Evolutionary conservation across 2,888 invertebrate species (phyloP).

Genomic region (Fragum sueziense): DNA sequence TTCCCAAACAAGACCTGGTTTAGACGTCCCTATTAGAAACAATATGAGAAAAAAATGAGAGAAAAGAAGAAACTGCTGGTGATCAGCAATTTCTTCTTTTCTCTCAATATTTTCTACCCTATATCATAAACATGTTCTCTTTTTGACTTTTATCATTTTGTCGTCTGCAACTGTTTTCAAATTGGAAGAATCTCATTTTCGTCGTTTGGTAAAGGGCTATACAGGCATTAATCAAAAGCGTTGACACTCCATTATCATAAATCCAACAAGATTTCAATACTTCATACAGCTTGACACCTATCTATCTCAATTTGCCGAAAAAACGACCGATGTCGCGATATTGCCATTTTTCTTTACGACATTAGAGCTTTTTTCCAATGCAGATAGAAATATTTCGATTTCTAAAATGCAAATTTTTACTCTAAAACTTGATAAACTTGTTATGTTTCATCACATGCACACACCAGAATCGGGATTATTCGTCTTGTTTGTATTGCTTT

Average conservation of each 20-base stretch:
- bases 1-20: too few species aligned
- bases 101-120: not conserved
- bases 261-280: not conserved
- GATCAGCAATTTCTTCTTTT: too few species aligned
- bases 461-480: too few species aligned
- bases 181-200: not conserved
- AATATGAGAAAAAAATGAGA: too few species aligned
- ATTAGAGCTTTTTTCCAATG: too few species aligned
- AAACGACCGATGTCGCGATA: not conserved
- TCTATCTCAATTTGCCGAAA: slow-evolving; percentile 12
- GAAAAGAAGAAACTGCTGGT: too few species aligned
- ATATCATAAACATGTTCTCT: not conserved
- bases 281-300: slow-evolving; percentile 14
- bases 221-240: not conserved
- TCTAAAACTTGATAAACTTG: too few species aligned
- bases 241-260: slow-evolving; percentile 17
- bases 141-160: not conserved
- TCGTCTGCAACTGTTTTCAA: not conserved
- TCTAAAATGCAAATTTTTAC: too few species aligned
- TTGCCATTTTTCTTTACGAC: not conserved
- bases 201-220: not conserved
- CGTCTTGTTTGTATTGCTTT: too few species aligned
- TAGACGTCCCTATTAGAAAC: too few species aligned
- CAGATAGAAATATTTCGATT: too few species aligned
- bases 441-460: too few species aligned